Percentiles rank a stretch among this genome's conserved stretches.
phyloP scores from a whole-genome alignment of 2,888 invertebrate genomes.

The Harmothoe impar region DNA sequence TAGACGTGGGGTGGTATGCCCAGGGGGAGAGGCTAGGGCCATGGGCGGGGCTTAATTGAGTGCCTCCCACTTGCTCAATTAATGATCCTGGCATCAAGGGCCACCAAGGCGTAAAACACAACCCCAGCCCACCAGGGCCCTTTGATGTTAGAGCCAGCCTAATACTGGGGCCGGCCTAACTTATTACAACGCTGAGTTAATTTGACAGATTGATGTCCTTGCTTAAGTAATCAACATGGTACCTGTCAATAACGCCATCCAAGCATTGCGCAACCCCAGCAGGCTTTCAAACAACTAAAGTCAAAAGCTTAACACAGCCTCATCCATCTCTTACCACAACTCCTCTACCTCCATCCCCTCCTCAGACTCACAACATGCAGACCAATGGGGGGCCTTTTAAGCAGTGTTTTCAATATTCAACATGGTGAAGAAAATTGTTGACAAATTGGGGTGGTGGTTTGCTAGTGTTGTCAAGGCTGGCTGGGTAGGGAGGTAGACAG shows the following conservation, averaged over 20 bases:
- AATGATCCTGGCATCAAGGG: conserved; percentile 24
- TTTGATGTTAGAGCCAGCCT: not conserved
- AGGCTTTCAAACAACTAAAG: too few relatives aligned
- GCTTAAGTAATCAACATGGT: conserved; percentile 26
- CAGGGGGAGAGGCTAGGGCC: conserved; percentile 14
- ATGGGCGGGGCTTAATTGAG: conserved; percentile 31
- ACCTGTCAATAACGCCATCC: not conserved
- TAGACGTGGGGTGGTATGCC: not conserved
- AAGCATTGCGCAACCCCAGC: not conserved
- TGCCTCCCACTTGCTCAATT: conserved; percentile 21
- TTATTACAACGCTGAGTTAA: conserved; percentile 16
- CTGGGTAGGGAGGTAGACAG: too few relatives aligned
- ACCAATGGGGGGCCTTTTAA: not conserved
- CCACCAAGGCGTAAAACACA: conserved; percentile 26
- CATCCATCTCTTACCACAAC: too few relatives aligned
- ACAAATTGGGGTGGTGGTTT: too few relatives aligned
- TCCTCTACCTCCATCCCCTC: not conserved
- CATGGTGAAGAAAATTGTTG: too few relatives aligned
- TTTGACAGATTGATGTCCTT: conserved; percentile 25
- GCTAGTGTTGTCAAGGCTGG: too few relatives aligned
- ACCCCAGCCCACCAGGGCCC: not conserved
- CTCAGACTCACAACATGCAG: not conserved
- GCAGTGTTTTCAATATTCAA: too few relatives aligned
- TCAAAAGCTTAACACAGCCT: too few relatives aligned
- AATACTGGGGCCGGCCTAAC: not conserved